These are phyloP conservation scores for Thalassophryne amazonica DNA, from an alignment of 2,797 vertebrate species.

Conservation along the genomic window DNA sequence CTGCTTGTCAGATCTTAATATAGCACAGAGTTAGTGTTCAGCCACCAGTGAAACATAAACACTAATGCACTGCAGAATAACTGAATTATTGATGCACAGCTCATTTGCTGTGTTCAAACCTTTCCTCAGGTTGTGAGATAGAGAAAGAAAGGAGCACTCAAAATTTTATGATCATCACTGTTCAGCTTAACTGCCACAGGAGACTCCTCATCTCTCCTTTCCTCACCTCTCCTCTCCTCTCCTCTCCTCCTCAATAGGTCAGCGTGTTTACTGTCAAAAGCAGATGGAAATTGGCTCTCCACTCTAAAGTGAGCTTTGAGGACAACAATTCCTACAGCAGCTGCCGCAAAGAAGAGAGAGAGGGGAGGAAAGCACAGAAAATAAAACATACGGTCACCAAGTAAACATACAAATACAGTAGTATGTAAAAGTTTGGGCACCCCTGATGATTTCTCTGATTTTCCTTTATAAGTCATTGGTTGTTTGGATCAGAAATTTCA, in stretches of 20 bases:
- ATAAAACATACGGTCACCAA: constrained; percentile 15
- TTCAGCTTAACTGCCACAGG: constrained; percentile 23
- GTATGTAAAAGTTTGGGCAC: too few species aligned
- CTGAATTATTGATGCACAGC: constrained; percentile 62
- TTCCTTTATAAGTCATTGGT: too few species aligned
- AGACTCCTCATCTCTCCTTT: not conserved
- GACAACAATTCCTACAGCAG: constrained; percentile 52
- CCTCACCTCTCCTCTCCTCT: not conserved
- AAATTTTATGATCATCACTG: constrained; percentile 9
- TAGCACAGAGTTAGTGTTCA: constrained; percentile 22
- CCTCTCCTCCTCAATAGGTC: constrained; percentile 35
- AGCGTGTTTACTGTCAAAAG: constrained; percentile 50
- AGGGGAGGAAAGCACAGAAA: constrained; percentile 15
- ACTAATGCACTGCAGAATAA: constrained; percentile 28
- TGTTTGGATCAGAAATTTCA: too few species aligned
- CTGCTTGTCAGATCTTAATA: constrained; percentile 25
- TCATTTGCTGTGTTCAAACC: constrained; percentile 31
- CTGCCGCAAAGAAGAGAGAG: constrained; percentile 41
- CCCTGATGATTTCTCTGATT: too few species aligned
- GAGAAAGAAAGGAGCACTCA: not conserved
- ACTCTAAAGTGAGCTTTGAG: constrained; percentile 58
- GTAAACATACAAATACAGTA: constrained; percentile 27
- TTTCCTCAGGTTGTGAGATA: not conserved
- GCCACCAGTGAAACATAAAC: constrained; percentile 42
- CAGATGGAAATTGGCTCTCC: constrained; percentile 47